A percentile compares a stretch with the other conserved stretches of the same genome.
phyloP scores from a whole-genome alignment of 2,888 invertebrate species.

The Ellobium chinense region DNA sequence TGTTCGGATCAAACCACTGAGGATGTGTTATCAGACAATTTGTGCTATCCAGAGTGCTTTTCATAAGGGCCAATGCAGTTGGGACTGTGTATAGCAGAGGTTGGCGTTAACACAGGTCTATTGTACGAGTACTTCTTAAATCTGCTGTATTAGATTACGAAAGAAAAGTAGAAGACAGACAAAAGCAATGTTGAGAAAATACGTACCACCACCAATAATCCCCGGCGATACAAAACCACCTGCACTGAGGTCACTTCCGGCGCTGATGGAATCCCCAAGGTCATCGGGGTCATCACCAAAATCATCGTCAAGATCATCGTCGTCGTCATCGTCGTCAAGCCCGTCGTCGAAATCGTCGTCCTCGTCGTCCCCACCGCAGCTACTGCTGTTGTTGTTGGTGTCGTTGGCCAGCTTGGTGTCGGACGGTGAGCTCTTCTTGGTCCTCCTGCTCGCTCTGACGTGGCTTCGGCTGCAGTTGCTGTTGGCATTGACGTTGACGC shows the following conservation, averaged over 20 bases:
- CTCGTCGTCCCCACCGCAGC: slow-evolving; percentile 32
- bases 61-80: no score
- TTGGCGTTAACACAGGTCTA: no score
- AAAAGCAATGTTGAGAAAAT: no score
- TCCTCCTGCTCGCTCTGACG: slow-evolving; percentile 9
- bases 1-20: no score
- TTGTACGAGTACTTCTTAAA: no score
- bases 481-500: slow-evolving; percentile 35
- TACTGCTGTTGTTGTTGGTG: slow-evolving; percentile 33
- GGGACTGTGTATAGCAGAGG: no score
- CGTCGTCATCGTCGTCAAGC: slow-evolving; percentile 14
- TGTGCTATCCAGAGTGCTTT: no score
- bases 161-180: not conserved
- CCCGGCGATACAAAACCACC: slow-evolving; percentile 12
- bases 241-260: slow-evolving; percentile 4
- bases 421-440: not conserved
- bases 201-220: slow-evolving; percentile 6
- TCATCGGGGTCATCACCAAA: not conserved
- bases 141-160: no score
- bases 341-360: slow-evolving; percentile 17
- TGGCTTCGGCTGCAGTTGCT: slow-evolving; percentile 25
- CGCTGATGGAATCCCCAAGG: not conserved
- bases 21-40: no score
- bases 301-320: not conserved
- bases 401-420: slow-evolving; percentile 2